Conservation (phyloP, 2,113 vertebrate species). For the Hippolais icterina region DNA sequence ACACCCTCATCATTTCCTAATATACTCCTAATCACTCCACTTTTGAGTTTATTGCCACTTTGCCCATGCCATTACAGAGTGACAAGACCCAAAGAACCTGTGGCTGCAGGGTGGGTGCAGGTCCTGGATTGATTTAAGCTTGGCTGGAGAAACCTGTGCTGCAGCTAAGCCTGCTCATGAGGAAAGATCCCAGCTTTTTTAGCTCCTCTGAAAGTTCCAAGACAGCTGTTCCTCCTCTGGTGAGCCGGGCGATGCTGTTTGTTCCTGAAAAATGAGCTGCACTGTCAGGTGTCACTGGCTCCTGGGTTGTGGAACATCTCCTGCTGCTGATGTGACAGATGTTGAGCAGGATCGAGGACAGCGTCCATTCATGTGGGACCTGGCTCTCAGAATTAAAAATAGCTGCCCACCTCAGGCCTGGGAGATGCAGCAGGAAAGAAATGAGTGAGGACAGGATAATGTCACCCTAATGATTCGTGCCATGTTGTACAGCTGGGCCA, state of each 20-base stretch:
- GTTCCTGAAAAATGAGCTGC: not conserved
- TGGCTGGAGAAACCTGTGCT: not conserved
- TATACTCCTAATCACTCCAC: not conserved
- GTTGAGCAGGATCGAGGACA: not conserved
- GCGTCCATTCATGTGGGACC: not conserved
- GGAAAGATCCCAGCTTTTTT: not conserved
- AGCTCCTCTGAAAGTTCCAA: not conserved
- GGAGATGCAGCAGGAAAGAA: not conserved
- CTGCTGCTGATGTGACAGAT: slow-evolving; percentile 11
- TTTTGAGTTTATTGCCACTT: slow-evolving; percentile 7
- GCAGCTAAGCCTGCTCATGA: not conserved
- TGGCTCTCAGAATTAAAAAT: slow-evolving; percentile 26
- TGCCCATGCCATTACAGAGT: not conserved
- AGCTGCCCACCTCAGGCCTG: not conserved
- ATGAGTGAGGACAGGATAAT: slow-evolving; percentile 12
- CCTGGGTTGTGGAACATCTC: not conserved
- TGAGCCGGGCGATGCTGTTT: not conserved
- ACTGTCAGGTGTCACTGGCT: not conserved
- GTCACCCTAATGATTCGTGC: not conserved
- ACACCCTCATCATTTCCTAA: slow-evolving; percentile 24
- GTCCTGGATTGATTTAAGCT: not conserved
- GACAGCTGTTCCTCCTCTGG: not conserved
- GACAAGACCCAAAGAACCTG: not conserved
- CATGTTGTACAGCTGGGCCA: not conserved
- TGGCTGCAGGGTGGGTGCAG: not conserved